Conservation (phyloP, 2,888 invertebrate species). For the Dione juno region DNA sequence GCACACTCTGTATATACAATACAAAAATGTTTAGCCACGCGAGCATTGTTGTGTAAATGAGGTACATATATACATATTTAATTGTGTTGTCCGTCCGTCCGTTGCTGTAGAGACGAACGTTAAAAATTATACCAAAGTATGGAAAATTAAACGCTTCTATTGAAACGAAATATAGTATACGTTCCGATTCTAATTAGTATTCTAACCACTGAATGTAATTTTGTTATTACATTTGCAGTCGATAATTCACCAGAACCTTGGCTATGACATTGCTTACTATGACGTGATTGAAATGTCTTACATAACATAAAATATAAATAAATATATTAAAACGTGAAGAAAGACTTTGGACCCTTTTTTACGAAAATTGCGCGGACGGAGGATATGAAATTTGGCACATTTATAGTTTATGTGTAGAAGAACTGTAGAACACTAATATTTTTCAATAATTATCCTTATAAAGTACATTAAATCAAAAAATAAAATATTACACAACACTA, state of each 20-base stretch:
- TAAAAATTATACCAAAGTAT: neutral
- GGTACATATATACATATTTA: slow-evolving; percentile 34
- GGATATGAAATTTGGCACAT: too few relatives aligned
- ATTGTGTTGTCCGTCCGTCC: slow-evolving; percentile 38
- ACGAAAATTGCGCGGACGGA: too few relatives aligned
- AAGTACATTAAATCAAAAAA: too few relatives aligned
- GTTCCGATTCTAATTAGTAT: slow-evolving; percentile 3
- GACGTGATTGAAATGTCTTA: slow-evolving; percentile 34
- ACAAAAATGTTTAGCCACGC: slow-evolving; percentile 38
- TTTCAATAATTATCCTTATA: too few relatives aligned
- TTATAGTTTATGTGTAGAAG: too few relatives aligned
- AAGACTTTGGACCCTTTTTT: too few relatives aligned
- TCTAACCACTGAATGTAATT: slow-evolving; percentile 26
- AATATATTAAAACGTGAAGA: too few relatives aligned
- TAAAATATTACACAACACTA: too few relatives aligned
- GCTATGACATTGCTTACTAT: slow-evolving; percentile 46
- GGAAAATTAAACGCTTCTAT: neutral
- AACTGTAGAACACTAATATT: too few relatives aligned
- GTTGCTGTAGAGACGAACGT: slow-evolving; percentile 33
- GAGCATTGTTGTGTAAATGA: slow-evolving; percentile 38
- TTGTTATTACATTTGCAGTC: slow-evolving; percentile 45
- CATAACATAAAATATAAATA: slow-evolving; percentile 28
- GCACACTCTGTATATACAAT: slow-evolving; percentile 25
- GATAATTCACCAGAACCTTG: slow-evolving; percentile 48
- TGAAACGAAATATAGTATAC: neutral